These are phyloP conservation scores for Drosophila insularis DNA, from an alignment of 1,140 invertebrate genomes.

Conservation along the genomic window DNA sequence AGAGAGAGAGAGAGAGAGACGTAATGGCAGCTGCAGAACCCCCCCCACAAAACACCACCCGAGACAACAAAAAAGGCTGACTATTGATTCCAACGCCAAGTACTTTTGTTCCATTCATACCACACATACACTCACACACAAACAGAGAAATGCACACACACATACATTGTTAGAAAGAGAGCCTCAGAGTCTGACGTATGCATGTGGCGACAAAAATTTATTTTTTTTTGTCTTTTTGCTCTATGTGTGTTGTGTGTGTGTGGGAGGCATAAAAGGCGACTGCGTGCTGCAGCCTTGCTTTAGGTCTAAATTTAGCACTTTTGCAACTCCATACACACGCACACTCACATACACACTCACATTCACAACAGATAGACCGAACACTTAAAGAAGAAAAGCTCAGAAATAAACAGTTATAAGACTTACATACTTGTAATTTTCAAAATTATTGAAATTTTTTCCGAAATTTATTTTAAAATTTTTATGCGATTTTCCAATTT, in stretches of 20 bases:
- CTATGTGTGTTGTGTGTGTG: conserved; percentile 27
- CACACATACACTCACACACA: conserved; percentile 45
- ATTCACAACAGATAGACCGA: conserved; percentile 7
- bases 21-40: conserved; percentile 24
- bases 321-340: conserved; percentile 69
- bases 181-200: conserved; percentile 53
- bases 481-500: background rate
- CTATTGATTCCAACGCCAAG: conserved; percentile 61
- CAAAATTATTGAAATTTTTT: background rate
- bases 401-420: conserved; percentile 9
- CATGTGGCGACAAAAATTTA: conserved; percentile 45
- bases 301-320: conserved; percentile 79
- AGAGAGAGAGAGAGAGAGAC: conserved; percentile 53
- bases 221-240: conserved; percentile 1
- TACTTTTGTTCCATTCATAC: conserved; percentile 80
- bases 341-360: conserved; percentile 42
- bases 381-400: conserved; percentile 30
- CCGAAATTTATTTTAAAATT: background rate
- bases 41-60: conserved; percentile 9
- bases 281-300: conserved; percentile 75
- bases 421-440: conserved; percentile 19
- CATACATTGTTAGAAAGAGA: conserved; percentile 14
- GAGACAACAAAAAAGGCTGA: conserved; percentile 41
- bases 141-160: conserved; percentile 10
- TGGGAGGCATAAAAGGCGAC: conserved; percentile 39